A percentile compares a stretch with the other conserved stretches of the same genome.
Conservation (phyloP, 1,140 invertebrate genomes). For the Drosophila equinoxialis region DNA sequence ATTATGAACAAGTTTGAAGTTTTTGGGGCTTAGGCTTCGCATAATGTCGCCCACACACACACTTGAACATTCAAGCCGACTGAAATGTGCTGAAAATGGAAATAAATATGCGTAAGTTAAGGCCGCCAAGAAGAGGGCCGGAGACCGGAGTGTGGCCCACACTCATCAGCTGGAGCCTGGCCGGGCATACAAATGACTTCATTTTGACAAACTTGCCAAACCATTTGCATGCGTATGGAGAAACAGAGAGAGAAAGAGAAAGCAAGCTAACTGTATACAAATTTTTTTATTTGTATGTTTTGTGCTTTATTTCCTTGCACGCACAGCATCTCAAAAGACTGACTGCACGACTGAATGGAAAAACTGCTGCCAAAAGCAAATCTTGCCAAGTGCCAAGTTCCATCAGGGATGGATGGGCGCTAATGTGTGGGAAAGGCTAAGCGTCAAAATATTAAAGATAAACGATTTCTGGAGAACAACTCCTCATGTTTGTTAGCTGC, state of each 20-base stretch:
- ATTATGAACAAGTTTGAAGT: constrained; percentile 59
- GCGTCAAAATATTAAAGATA: constrained; percentile 1
- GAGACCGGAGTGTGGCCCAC: neutral
- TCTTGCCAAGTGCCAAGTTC: neutral
- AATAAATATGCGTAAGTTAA: constrained; percentile 32
- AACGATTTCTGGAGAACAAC: neutral
- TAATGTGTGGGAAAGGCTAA: neutral
- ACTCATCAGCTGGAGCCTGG: constrained; percentile 24
- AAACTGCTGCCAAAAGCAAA: neutral
- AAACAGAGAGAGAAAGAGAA: neutral
- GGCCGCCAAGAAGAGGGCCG: neutral
- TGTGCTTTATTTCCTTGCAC: constrained; percentile 9
- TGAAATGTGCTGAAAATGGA: constrained; percentile 22
- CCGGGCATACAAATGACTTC: constrained; percentile 73
- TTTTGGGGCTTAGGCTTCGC: constrained; percentile 30
- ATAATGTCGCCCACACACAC: constrained; percentile 26
- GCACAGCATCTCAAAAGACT: neutral
- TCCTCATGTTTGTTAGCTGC: neutral
- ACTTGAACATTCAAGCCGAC: constrained; percentile 20
- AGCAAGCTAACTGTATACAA: constrained; percentile 51
- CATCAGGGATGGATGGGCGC: neutral
- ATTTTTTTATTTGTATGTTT: constrained; percentile 46
- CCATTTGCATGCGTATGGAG: constrained; percentile 63
- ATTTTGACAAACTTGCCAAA: constrained; percentile 55
- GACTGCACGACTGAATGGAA: neutral